Evolutionary conservation across 2,797 vertebrate genomes (phyloP).

Genomic region (Hydrocynus forskahlii): DNA sequence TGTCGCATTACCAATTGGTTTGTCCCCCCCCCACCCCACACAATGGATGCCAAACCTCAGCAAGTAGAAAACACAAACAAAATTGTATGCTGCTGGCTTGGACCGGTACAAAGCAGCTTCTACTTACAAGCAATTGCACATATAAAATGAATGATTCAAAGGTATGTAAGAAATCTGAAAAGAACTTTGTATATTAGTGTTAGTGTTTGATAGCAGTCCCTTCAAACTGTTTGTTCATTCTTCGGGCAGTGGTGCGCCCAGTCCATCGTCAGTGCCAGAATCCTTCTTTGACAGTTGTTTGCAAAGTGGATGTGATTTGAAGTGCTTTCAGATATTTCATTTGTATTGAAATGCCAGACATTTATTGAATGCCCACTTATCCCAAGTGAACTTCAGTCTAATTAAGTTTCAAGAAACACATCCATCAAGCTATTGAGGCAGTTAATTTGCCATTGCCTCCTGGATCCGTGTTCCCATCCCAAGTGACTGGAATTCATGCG

Average conservation of each 20-base stretch:
- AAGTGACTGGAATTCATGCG: conserved; percentile 62
- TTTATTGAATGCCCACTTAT: conserved; percentile 81
- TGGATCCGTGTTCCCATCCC: conserved; percentile 65
- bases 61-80: not conserved
- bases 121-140: not conserved
- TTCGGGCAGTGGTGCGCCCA: conserved; percentile 29
- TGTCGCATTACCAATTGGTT: conserved; percentile 59
- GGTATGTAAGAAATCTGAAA: not conserved
- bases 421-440: conserved; percentile 79
- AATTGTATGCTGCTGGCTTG: conserved; percentile 5
- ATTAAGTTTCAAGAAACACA: conserved; percentile 83
- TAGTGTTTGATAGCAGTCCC: not conserved
- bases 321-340: conserved; percentile 73
- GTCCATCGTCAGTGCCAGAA: conserved; percentile 39
- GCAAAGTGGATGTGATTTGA: conserved; percentile 66
- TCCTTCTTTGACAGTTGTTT: conserved; percentile 54
- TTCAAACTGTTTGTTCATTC: conserved; percentile 3
- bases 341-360: conserved; percentile 74
- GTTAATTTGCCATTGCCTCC: conserved; percentile 72
- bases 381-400: conserved; percentile 79
- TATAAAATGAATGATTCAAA: not conserved
- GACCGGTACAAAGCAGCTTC: not conserved
- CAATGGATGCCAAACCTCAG: not conserved
- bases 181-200: not conserved
- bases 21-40: not conserved